Base-by-base conservation (phyloP, 2,888 invertebrate genomes). In the Syrista parreyssii region DNA sequence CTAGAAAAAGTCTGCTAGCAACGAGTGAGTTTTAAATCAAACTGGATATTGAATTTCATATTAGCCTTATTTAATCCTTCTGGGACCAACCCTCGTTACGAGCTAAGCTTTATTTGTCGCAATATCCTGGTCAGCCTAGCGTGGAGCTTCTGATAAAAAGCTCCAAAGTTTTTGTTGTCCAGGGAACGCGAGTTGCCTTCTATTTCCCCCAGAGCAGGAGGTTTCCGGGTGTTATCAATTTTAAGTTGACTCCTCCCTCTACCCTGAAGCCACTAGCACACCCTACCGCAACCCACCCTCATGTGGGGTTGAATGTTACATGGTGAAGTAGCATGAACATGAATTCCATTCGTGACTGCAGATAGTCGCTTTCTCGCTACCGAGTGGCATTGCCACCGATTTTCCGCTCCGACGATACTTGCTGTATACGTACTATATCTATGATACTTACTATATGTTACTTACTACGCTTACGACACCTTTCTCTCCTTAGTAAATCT, bases 311-410 rank as follows among this genome's bases (percentile, higher is more conserved):
- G 71, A 32, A 15, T 1, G 71, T 71, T 71, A 15, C 31, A 32
- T 30, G 11, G 71, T 71, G 31, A 31, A 71, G 6, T 32, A 32
- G 12, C 74, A 34, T 34, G 35, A 34, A 33, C 74, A 33, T 33
- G 74, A 34, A 35, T 73, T 33, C 35, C 35, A 73, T 73, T 73
- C 74, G 74, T 35, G 74, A 73, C 35, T 73, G 23, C n/a, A 33
- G 74, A 30, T 30, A 71, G 32, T 31, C 32, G 32, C 71, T 12
- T 71, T 33, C 30, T 71, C 9, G 30, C 32, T 32, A 23, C 31
- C 31, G 71, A 71, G 23, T 6, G 9, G 71, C 71, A 71, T 23
- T 40, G 40, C 9, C 23, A 40, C 15, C 40, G 40, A 40, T 40
- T 23, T 15, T 40, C 40, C 40, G 40, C 40, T 40, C 6, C 40